Percentiles rank a stretch among this genome's conserved stretches.
Conservation (phyloP, 53 echinoderm and acorn worm genomes). For the Echinometra lucunter region DNA sequence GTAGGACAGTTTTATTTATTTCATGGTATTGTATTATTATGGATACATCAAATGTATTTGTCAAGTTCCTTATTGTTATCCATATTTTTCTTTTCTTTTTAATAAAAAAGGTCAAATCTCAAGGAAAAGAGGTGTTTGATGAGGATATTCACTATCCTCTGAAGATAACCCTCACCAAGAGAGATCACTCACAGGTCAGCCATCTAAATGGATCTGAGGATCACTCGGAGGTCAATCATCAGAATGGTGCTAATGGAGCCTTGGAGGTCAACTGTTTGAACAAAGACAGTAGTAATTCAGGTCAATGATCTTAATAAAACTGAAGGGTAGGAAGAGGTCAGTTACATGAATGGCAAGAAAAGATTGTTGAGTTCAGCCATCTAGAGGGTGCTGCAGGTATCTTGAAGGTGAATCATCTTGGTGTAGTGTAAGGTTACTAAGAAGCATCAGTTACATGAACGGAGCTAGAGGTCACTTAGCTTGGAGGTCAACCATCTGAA, state of each 20-base stretch:
- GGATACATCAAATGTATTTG: not conserved
- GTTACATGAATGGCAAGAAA: too few relatives aligned
- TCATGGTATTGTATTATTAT: not conserved
- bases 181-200: constrained; percentile 21
- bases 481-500: too few relatives aligned
- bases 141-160: constrained; percentile 94
- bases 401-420: too few relatives aligned
- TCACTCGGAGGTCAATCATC: not conserved
- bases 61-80: not conserved
- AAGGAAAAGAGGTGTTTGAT: constrained; percentile 82
- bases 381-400: too few relatives aligned
- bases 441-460: too few relatives aligned
- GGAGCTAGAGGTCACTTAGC: too few relatives aligned
- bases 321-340: too few relatives aligned
- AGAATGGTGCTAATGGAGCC: not conserved
- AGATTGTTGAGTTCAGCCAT: not conserved
- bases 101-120: constrained; percentile 40
- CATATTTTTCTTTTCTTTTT: not conserved
- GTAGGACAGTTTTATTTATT: not conserved
- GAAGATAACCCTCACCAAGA: constrained; percentile 80
- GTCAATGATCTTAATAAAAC: too few relatives aligned
- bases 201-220: not conserved
- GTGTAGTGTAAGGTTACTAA: too few relatives aligned
- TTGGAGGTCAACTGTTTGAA: not conserved
- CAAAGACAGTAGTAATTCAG: not conserved